Conservation (phyloP, 2,888 invertebrate species). For the Patella caerulea region DNA sequence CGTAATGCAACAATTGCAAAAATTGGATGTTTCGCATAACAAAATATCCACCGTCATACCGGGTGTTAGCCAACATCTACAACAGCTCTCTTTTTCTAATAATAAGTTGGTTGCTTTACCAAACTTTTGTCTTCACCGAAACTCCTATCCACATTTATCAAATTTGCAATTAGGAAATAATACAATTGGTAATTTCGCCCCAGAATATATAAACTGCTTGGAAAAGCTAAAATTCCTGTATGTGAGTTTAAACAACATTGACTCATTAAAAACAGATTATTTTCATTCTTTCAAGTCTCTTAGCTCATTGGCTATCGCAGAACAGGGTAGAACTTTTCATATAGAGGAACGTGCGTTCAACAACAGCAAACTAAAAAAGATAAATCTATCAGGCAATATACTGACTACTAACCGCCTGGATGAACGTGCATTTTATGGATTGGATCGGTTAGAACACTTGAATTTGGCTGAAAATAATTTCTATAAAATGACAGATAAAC, state of each 20-base stretch:
- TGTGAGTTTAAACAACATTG: background rate
- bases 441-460: background rate
- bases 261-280: background rate
- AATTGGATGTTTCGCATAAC: background rate
- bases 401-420: background rate
- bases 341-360: background rate
- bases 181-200: background rate
- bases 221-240: background rate
- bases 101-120: background rate
- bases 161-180: background rate
- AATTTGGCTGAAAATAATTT: background rate
- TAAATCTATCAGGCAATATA: background rate
- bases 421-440: background rate
- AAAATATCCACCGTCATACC: background rate
- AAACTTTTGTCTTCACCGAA: background rate
- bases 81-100: background rate
- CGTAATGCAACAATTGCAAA: background rate
- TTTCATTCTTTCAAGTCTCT: background rate
- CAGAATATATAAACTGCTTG: background rate
- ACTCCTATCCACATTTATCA: background rate
- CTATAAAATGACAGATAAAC: too few relatives aligned
- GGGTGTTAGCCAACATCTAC: background rate
- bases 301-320: background rate
- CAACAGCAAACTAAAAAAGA: background rate
- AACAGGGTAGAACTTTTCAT: background rate